Percentiles rank a stretch among this genome's conserved stretches.
phyloP scores from a whole-genome alignment of 2,113 vertebrate species.

The Erpornis zantholeuca region DNA sequence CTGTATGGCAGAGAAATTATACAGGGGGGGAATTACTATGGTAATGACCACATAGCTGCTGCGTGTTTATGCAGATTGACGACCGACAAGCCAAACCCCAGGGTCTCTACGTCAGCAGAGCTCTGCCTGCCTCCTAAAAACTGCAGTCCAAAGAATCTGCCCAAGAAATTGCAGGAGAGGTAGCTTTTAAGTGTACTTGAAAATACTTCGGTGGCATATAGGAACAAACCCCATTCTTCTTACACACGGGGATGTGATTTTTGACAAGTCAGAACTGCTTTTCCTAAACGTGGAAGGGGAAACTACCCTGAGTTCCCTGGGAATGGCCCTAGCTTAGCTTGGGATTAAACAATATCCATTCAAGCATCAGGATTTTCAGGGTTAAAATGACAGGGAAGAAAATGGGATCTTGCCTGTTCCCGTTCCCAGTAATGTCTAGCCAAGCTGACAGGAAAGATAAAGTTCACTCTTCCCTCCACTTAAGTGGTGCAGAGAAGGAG shows the following conservation, averaged over 20 bases:
- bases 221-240: neutral
- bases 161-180: neutral
- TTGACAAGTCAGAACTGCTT: neutral
- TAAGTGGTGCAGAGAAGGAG: conserved; percentile 23
- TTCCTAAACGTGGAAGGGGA: neutral
- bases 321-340: neutral
- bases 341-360: neutral
- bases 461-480: conserved; percentile 27
- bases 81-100: neutral
- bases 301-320: neutral
- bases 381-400: conserved; percentile 35
- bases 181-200: neutral
- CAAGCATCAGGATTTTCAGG: neutral
- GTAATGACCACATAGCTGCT: conserved; percentile 32
- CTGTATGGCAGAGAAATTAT: neutral
- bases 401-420: neutral
- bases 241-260: neutral
- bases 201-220: neutral
- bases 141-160: neutral
- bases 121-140: neutral
- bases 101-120: neutral
- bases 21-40: neutral
- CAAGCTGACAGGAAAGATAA: conserved; percentile 50
- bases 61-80: conserved; percentile 4
- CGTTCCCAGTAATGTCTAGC: neutral